Percentiles rank a stretch among this genome's conserved stretches.
phyloP scores from a whole-genome alignment of 2,113 vertebrate species.

The Motacilla tschutschensis region DNA sequence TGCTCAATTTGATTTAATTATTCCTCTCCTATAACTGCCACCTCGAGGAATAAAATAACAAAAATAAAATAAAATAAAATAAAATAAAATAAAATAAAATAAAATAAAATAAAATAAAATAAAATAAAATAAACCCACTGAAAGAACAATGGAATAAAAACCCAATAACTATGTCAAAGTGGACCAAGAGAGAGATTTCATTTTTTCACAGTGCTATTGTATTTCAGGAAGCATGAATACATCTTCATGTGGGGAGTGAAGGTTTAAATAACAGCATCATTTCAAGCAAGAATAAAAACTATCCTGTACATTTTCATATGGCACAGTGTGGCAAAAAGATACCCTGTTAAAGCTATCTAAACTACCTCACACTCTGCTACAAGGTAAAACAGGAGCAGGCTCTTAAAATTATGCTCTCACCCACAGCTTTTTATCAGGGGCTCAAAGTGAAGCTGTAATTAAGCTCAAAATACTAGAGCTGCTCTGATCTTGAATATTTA shows the following conservation, averaged over 20 bases:
- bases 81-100: neutral
- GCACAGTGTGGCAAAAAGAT: neutral
- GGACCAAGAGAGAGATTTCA: neutral
- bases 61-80: neutral
- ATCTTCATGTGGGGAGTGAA: neutral
- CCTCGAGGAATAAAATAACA: neutral
- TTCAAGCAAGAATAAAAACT: neutral
- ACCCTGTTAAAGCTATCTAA: neutral
- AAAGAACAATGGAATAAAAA: neutral
- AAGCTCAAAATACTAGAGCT: neutral
- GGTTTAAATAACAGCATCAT: neutral
- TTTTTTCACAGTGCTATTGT: neutral
- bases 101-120: neutral
- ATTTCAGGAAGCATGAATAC: neutral
- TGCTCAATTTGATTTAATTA: constrained; percentile 1
- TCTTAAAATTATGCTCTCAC: neutral
- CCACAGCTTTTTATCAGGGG: neutral
- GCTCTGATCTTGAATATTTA: neutral
- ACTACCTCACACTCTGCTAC: neutral
- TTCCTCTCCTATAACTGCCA: neutral
- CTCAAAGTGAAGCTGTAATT: neutral
- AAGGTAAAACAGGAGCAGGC: neutral
- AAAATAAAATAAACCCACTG: neutral
- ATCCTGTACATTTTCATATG: neutral
- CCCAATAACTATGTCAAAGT: neutral